Evolutionary conservation across 37 sponge, comb jelly and placozoan genomes (phyloP).

Genomic region (Bolinopsis microptera): DNA sequence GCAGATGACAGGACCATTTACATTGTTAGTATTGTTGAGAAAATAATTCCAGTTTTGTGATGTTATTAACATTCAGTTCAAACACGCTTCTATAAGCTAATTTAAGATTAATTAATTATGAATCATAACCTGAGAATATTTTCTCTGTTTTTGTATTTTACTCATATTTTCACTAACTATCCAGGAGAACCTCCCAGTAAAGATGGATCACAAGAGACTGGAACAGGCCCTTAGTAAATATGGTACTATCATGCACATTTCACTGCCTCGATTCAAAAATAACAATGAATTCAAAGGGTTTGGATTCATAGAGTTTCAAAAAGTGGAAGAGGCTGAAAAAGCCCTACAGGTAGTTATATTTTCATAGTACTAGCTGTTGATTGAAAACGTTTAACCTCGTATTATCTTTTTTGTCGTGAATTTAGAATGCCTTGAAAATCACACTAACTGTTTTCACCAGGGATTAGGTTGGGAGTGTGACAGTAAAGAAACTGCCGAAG

Average conservation of each 20-base stretch:
- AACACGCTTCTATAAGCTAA: too few species aligned
- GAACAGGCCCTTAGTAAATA: constrained; percentile 61
- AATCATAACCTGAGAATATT: too few species aligned
- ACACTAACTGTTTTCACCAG: not conserved
- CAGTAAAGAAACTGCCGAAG: not conserved
- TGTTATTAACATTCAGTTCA: not conserved
- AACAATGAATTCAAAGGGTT: constrained; percentile 56
- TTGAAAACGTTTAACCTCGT: not conserved
- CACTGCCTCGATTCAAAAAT: constrained; percentile 54
- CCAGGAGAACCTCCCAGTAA: constrained; percentile 42
- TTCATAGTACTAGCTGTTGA: not conserved
- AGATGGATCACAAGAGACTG: constrained; percentile 59
- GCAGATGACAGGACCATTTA: constrained; percentile 45
- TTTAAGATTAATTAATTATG: too few species aligned
- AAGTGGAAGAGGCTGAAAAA: not conserved
- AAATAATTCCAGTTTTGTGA: not conserved
- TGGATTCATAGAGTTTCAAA: constrained; percentile 31
- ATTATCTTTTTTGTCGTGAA: not conserved
- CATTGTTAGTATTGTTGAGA: constrained; percentile 16
- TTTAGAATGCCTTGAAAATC: not conserved
- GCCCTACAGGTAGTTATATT: not conserved
- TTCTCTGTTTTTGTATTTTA: not conserved
- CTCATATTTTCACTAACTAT: not conserved
- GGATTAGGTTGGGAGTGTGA: not conserved
- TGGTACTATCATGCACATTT: constrained; percentile 14